Conservation (phyloP, 2,797 vertebrate species). For the Trachurus trachurus region DNA sequence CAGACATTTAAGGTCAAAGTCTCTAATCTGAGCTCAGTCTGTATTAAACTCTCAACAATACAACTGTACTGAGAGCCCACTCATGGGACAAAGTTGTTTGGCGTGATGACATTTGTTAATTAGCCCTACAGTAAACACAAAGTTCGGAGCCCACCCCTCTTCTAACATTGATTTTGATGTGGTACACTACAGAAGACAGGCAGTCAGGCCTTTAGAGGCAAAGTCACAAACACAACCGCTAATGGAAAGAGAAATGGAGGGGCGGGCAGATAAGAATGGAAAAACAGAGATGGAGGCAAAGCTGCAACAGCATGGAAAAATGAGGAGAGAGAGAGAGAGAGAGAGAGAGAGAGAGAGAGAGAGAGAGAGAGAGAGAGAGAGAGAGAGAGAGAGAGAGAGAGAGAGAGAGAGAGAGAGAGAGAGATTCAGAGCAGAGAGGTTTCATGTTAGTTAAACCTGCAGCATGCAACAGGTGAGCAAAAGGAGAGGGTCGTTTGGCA, state of each 20-base stretch:
- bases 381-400: background rate
- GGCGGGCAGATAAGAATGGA: constrained; percentile 18
- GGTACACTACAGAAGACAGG: background rate
- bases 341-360: background rate
- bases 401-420: background rate
- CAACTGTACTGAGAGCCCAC: too few species aligned
- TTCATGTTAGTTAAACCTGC: background rate
- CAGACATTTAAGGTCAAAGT: background rate
- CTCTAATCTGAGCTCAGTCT: too few species aligned
- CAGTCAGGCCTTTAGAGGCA: constrained; percentile 1
- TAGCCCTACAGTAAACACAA: too few species aligned
- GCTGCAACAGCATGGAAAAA: constrained; percentile 10
- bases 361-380: background rate
- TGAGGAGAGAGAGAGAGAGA: constrained; percentile 4
- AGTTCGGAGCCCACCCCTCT: too few species aligned
- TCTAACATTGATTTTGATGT: too few species aligned
- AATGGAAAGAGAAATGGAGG: constrained; percentile 18
- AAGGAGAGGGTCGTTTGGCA: too few species aligned
- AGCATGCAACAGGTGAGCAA: too few species aligned
- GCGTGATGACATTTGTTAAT: too few species aligned
- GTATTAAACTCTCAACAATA: background rate
- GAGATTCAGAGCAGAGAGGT: background rate
- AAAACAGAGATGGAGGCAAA: constrained; percentile 5
- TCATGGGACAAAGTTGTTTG: too few species aligned
- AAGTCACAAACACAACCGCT: background rate